Percentiles rank a stretch among this genome's conserved stretches.
These are phyloP conservation scores for Bedellia somnulentella DNA, from an alignment of 2,888 invertebrate genomes.

Conservation along the genomic window DNA sequence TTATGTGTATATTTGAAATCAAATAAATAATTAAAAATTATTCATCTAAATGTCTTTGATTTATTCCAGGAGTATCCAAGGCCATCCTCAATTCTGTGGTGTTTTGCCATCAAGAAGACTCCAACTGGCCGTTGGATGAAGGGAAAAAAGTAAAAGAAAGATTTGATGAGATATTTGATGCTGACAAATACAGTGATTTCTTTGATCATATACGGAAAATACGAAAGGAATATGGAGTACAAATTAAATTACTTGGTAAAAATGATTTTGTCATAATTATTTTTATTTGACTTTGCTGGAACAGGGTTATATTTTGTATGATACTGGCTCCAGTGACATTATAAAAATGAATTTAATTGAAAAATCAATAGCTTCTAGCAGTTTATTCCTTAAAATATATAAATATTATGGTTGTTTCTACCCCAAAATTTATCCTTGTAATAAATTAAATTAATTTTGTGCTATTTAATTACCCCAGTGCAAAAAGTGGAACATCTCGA, in stretches of 20 bases:
- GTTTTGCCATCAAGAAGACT: constrained; percentile 99
- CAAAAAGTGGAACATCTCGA: constrained; percentile 50
- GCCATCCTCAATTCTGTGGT: constrained; percentile 95
- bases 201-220: constrained; percentile 73
- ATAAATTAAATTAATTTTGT: too few species aligned
- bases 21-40: too few species aligned
- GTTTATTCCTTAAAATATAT: not conserved
- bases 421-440: too few species aligned
- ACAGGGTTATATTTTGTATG: not conserved
- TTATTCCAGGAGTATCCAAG: constrained; percentile 82
- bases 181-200: constrained; percentile 88
- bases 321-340: too few species aligned
- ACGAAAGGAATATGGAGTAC: constrained; percentile 61
- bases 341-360: too few species aligned
- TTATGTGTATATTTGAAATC: too few species aligned
- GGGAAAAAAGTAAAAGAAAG: constrained; percentile 90
- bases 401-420: too few species aligned
- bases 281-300: not conserved
- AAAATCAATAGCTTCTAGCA: too few species aligned
- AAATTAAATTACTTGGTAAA: constrained; percentile 58
- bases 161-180: constrained; percentile 98
- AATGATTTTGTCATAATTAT: constrained; percentile 4
- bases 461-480: constrained; percentile 24
- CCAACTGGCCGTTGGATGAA: constrained; percentile 95
- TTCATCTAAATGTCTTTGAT: too few species aligned